phyloP scores from a whole-genome alignment of 2,888 invertebrate species.

The Trachelus troglodyta region DNA sequence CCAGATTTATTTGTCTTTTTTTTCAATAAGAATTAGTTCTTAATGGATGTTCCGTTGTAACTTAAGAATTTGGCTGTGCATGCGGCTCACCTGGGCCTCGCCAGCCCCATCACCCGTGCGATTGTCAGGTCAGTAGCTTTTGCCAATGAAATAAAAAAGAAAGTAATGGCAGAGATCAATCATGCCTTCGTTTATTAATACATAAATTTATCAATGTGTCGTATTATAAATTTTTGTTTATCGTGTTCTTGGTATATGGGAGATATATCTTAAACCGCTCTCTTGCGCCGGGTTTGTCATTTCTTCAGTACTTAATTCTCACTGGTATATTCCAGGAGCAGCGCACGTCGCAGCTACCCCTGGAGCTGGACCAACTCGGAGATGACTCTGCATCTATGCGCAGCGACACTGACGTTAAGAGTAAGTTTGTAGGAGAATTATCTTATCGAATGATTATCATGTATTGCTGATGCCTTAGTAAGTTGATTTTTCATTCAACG shows the following conservation, averaged over 20 bases:
- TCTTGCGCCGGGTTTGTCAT: neutral
- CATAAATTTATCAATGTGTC: neutral
- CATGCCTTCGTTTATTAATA: neutral
- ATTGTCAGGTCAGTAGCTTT: slow-evolving; percentile 67
- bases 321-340: slow-evolving; percentile 76
- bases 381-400: slow-evolving; percentile 89
- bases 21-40: neutral
- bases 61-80: slow-evolving; percentile 69
- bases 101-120: slow-evolving; percentile 66
- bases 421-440: slow-evolving; percentile 64
- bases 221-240: neutral
- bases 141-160: neutral
- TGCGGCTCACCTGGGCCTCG: slow-evolving; percentile 71
- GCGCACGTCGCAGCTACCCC: slow-evolving; percentile 88
- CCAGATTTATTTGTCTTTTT: neutral
- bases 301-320: neutral
- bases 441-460: neutral
- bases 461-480: neutral
- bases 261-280: neutral
- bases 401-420: slow-evolving; percentile 85
- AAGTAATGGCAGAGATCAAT: neutral
- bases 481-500: neutral
- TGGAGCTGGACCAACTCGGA: slow-evolving; percentile 82
- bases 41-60: slow-evolving; percentile 53
- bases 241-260: neutral